Conservation (phyloP, 1,140 invertebrate species). For the Lysiphlebus fabarum region DNA sequence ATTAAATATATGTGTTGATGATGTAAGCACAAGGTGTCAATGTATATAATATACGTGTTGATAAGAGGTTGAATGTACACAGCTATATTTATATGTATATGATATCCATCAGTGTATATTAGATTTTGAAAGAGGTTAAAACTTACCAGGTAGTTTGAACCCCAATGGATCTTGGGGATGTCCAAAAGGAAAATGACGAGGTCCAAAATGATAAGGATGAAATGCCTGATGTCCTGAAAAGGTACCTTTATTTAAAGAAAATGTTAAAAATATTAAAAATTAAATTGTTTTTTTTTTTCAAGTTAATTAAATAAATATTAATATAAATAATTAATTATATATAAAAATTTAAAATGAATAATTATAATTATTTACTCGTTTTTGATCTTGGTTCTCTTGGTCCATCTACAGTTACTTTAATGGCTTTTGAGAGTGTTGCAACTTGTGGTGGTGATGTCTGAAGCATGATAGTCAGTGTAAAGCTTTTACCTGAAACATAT, state of each 20-base stretch:
- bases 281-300: no score
- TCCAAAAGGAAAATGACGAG: conserved; percentile 73
- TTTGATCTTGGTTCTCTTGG: conserved; percentile 94
- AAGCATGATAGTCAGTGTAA: conserved; percentile 92
- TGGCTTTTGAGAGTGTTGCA: conserved; percentile 89
- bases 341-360: no score
- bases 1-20: background rate
- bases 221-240: conserved; percentile 73
- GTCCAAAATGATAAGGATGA: conserved; percentile 83
- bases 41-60: background rate
- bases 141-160: conserved; percentile 80
- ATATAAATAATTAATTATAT: no score
- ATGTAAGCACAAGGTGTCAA: background rate
- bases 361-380: conserved; percentile 65
- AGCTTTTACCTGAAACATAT: conserved; percentile 83
- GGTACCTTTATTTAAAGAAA: conserved; percentile 19
- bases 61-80: no score
- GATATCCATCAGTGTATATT: no score
- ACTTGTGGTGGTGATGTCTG: conserved; percentile 89
- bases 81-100: no score
- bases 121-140: background rate
- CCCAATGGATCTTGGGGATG: conserved; percentile 74
- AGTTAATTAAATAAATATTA: no score
- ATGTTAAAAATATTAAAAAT: background rate
- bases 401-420: conserved; percentile 98